Evolutionary conservation across 1,140 invertebrate genomes (phyloP).

Genomic region (Agrypnia vestita): DNA sequence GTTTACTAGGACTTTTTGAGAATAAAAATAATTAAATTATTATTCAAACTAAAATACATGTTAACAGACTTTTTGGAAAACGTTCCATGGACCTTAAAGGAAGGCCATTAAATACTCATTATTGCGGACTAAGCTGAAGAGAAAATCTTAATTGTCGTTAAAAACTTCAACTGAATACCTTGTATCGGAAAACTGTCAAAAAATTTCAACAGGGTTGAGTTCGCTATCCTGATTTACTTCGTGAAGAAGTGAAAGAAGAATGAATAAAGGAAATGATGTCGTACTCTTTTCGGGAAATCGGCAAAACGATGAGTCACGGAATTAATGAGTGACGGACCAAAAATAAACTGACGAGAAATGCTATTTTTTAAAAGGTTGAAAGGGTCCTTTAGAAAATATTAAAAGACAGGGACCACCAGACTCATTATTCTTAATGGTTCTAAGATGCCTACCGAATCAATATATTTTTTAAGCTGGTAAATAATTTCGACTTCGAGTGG

Average conservation of each 20-base stretch:
- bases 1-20: no score
- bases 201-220: conserved; percentile 7
- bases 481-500: no score
- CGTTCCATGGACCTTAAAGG: no score
- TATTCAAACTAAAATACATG: no score
- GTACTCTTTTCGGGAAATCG: neutral
- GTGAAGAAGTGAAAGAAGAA: conserved; percentile 18
- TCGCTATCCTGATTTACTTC: neutral
- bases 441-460: no score
- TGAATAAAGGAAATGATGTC: conserved; percentile 8
- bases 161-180: conserved; percentile 16
- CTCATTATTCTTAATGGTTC: no score
- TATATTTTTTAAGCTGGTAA: no score
- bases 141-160: conserved; percentile 29
- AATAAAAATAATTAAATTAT: no score
- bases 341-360: neutral
- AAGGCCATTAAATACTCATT: neutral
- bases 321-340: neutral
- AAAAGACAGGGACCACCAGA: no score
- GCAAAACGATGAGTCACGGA: no score
- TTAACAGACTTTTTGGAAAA: no score
- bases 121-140: neutral
- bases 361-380: conserved; percentile 3
- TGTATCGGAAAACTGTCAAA: conserved; percentile 41
- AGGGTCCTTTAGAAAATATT: no score